Percentiles rank a stretch among this genome's conserved stretches.
phyloP scores from a whole-genome alignment of 2,888 invertebrate species.

The Trachelus stipa region DNA sequence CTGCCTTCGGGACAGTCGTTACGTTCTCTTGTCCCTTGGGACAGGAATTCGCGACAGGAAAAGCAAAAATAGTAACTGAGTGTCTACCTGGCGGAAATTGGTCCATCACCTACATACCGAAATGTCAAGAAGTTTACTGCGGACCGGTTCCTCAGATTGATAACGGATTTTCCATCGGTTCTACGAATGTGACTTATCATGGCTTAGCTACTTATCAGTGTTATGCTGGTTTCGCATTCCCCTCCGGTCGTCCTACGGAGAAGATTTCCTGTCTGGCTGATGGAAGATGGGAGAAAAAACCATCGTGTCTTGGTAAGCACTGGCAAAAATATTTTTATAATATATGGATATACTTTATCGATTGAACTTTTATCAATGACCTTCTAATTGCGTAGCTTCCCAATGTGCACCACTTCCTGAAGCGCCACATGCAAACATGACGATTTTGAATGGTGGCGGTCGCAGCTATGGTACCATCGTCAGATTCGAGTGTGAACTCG shows the following conservation, averaged over 20 bases:
- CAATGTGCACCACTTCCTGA: constrained; percentile 90
- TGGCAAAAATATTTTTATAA: not conserved
- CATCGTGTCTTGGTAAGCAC: constrained; percentile 82
- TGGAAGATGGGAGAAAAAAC: constrained; percentile 93
- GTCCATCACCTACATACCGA: constrained; percentile 91
- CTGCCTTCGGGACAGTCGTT: constrained; percentile 89
- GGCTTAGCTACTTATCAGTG: constrained; percentile 96
- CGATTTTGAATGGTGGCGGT: constrained; percentile 89
- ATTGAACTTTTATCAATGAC: constrained; percentile 3
- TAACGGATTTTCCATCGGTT: constrained; percentile 96
- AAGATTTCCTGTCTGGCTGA: constrained; percentile 90
- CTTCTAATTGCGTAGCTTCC: constrained; percentile 74
- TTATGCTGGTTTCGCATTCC: constrained; percentile 95
- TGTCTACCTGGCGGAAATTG: constrained; percentile 92
- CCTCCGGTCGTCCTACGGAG: constrained; percentile 88
- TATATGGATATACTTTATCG: not conserved
- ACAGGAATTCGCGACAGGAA: constrained; percentile 93
- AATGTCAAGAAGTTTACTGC: constrained; percentile 96
- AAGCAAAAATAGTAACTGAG: constrained; percentile 83
- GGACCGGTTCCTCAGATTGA: constrained; percentile 98
- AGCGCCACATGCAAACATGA: constrained; percentile 87
- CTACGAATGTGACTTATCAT: constrained; percentile 93
- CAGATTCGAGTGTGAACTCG: constrained; percentile 91
- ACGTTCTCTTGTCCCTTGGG: constrained; percentile 93
- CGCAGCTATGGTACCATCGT: constrained; percentile 94